Evolutionary conservation across 2,797 vertebrate genomes (phyloP).

Genomic region (Xerus rutilus): DNA sequence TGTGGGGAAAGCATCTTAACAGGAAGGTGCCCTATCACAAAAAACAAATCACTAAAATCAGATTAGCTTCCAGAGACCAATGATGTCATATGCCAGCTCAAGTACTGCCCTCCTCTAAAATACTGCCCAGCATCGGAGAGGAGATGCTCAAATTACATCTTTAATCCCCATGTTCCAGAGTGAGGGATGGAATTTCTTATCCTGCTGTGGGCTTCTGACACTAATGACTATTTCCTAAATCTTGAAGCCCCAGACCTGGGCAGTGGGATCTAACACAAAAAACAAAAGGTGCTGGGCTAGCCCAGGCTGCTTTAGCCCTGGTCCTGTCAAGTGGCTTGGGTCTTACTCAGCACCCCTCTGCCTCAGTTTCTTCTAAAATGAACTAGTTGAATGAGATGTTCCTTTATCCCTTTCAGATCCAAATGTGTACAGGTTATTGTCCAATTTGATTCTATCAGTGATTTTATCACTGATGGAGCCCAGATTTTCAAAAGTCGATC

Average conservation of each 20-base stretch:
- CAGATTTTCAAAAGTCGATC: background rate
- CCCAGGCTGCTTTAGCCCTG: background rate
- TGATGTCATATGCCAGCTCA: background rate
- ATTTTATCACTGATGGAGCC: background rate
- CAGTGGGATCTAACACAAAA: background rate
- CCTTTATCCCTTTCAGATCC: background rate
- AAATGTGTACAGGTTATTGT: background rate
- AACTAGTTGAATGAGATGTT: background rate
- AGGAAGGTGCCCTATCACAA: conserved; percentile 1
- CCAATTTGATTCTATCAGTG: background rate
- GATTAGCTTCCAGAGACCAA: background rate
- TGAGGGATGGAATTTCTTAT: background rate
- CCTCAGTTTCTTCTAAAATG: conserved; percentile 49
- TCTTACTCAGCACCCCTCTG: background rate
- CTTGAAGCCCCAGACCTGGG: background rate
- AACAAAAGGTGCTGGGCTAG: background rate
- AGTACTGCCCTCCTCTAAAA: background rate
- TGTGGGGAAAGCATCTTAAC: background rate
- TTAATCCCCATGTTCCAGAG: background rate
- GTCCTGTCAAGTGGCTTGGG: background rate
- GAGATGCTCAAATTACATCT: conserved; percentile 28
- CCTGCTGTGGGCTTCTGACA: background rate
- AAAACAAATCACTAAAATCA: background rate
- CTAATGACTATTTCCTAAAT: background rate
- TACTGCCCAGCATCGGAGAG: background rate